These are phyloP conservation scores for Xenopus borealis DNA, from an alignment of 2,113 vertebrate species.

Conservation along the genomic window DNA sequence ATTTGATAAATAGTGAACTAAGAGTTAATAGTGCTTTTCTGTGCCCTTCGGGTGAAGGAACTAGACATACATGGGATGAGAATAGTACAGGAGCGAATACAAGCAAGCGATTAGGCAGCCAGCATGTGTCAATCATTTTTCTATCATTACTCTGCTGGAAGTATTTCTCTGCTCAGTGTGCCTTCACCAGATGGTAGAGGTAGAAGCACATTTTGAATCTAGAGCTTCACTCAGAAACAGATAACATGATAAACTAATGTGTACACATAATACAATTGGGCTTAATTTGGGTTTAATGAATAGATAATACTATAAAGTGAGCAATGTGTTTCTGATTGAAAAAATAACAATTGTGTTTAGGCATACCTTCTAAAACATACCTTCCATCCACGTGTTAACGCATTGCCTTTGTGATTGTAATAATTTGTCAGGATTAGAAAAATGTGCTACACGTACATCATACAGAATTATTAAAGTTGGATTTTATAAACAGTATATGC, in stretches of 20 bases:
- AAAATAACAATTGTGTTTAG: no score
- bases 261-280: conserved; percentile 23
- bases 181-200: conserved; percentile 20
- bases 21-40: no score
- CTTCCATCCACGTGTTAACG: no score
- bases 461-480: no score
- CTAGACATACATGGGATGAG: no score
- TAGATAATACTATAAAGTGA: conserved; percentile 22
- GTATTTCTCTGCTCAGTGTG: not conserved
- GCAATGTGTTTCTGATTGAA: conserved; percentile 15
- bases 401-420: no score
- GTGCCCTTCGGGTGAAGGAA: no score
- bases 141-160: conserved; percentile 35
- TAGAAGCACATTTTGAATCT: not conserved
- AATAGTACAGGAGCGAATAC: conserved; percentile 6
- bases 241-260: conserved; percentile 11
- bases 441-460: no score
- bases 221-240: conserved; percentile 15
- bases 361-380: no score
- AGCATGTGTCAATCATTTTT: conserved; percentile 40
- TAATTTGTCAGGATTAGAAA: no score
- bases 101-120: conserved; percentile 13
- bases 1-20: no score
- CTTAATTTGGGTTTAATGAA: conserved; percentile 31
- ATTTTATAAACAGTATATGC: no score